These are phyloP conservation scores for Trypoxylus dichotomus DNA, from an alignment of 1,140 invertebrate species.

Conservation along the genomic window DNA sequence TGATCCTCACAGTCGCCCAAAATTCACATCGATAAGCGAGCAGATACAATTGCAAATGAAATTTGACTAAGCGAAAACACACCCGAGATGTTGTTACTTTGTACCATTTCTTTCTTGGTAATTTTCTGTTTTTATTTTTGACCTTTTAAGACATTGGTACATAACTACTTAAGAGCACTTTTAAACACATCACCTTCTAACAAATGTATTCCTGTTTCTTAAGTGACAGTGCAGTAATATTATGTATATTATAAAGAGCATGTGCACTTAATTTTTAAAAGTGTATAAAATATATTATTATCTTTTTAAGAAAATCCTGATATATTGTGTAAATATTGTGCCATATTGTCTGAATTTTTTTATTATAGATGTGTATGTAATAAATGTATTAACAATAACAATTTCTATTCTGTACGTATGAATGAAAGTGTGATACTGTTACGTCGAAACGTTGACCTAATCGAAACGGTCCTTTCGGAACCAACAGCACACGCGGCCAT, in stretches of 20 bases:
- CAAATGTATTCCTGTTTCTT: not conserved
- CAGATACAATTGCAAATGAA: conserved; percentile 46
- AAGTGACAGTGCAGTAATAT: not conserved
- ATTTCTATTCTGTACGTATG: no score
- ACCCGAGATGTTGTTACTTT: no score
- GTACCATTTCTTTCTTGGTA: not conserved
- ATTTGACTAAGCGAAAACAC: not conserved
- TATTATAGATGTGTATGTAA: not conserved
- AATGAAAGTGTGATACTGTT: no score
- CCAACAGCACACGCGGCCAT: no score
- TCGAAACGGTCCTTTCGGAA: no score
- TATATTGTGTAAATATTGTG: conserved; percentile 1
- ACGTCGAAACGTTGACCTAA: no score
- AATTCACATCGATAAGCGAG: conserved; percentile 65
- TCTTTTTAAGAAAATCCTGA: not conserved
- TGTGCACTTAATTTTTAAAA: not conserved
- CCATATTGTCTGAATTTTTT: not conserved
- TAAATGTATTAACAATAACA: not conserved
- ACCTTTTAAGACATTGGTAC: not conserved
- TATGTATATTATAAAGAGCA: not conserved
- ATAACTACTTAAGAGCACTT: not conserved
- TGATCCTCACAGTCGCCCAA: conserved; percentile 70
- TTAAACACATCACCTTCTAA: not conserved
- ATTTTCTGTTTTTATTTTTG: not conserved
- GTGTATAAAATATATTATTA: not conserved